Evolutionary conservation across 2,888 invertebrate species (phyloP).

Genomic region (Drosophila setosimentum): DNA sequence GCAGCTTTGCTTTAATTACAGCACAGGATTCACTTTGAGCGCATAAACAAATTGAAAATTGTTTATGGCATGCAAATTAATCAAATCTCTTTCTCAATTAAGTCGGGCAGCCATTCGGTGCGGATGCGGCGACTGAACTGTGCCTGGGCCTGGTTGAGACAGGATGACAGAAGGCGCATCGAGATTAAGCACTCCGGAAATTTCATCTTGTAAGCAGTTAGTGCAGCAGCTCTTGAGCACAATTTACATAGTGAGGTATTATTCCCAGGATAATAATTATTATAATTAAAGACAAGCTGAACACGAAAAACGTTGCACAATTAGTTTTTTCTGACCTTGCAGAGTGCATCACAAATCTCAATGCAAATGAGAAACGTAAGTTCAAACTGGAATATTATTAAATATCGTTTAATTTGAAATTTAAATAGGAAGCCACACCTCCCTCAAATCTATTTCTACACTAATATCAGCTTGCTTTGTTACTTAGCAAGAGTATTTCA

Average conservation of each 20-base stretch:
- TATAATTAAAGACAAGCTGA: constrained; percentile 41
- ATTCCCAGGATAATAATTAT: constrained; percentile 38
- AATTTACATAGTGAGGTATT: constrained; percentile 15
- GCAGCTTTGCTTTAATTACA: constrained; percentile 74
- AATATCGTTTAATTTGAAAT: background rate
- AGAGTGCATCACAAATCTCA: background rate
- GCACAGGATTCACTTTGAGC: constrained; percentile 53
- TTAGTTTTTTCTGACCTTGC: background rate
- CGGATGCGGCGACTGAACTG: background rate
- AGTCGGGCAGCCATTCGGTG: constrained; percentile 19
- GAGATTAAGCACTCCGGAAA: constrained; percentile 36
- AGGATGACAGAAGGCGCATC: constrained; percentile 7
- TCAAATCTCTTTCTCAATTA: constrained; percentile 76
- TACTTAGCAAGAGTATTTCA: background rate
- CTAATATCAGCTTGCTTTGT: background rate
- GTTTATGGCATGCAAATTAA: constrained; percentile 78
- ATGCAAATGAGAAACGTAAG: background rate
- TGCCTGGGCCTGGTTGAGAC: background rate
- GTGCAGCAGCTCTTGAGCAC: constrained; percentile 10
- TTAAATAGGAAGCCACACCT: background rate
- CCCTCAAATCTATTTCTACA: background rate
- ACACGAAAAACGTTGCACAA: constrained; percentile 21
- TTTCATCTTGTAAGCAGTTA: constrained; percentile 22
- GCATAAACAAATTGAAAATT: constrained; percentile 77
- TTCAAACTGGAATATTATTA: background rate